Evolutionary conservation across 2,113 vertebrate genomes (phyloP).

Genomic region (Blennius ocellaris): DNA sequence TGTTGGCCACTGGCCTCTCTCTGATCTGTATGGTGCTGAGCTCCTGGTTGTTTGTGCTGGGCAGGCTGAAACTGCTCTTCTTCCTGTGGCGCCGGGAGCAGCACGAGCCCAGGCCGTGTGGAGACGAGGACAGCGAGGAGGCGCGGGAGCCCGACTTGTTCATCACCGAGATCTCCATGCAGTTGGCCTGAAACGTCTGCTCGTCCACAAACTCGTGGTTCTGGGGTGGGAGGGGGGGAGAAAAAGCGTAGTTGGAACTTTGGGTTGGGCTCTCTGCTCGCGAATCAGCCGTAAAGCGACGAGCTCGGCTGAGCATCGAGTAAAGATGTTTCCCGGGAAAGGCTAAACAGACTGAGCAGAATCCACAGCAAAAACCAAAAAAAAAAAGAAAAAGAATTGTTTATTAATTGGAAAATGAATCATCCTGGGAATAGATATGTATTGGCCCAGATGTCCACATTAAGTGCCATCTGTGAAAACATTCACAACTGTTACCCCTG

Average conservation of each 20-base stretch:
- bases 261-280: slow-evolving; percentile 18
- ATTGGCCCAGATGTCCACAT: slow-evolving; percentile 77
- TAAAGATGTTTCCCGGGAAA: slow-evolving; percentile 61
- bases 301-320: slow-evolving; percentile 53
- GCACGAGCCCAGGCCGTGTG: slow-evolving; percentile 91
- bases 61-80: slow-evolving; percentile 94
- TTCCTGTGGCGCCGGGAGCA: slow-evolving; percentile 95
- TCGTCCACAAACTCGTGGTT: slow-evolving; percentile 99
- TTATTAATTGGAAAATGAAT: slow-evolving; percentile 69
- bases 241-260: background rate
- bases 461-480: slow-evolving; percentile 78
- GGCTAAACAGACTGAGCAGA: slow-evolving; percentile 61
- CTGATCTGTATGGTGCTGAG: slow-evolving; percentile 88
- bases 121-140: slow-evolving; percentile 91
- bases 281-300: slow-evolving; percentile 52
- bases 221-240: too few relatives aligned
- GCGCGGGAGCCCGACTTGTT: slow-evolving; percentile 89
- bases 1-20: slow-evolving; percentile 74
- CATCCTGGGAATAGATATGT: slow-evolving; percentile 68
- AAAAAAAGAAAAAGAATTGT: too few relatives aligned
- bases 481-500: slow-evolving; percentile 68
- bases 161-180: slow-evolving; percentile 92
- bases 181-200: slow-evolving; percentile 96
- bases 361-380: slow-evolving; percentile 53
- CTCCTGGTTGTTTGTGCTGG: slow-evolving; percentile 93